Evolutionary conservation across 2,113 vertebrate species (phyloP).

Genomic region (Eleginops maclovinus): DNA sequence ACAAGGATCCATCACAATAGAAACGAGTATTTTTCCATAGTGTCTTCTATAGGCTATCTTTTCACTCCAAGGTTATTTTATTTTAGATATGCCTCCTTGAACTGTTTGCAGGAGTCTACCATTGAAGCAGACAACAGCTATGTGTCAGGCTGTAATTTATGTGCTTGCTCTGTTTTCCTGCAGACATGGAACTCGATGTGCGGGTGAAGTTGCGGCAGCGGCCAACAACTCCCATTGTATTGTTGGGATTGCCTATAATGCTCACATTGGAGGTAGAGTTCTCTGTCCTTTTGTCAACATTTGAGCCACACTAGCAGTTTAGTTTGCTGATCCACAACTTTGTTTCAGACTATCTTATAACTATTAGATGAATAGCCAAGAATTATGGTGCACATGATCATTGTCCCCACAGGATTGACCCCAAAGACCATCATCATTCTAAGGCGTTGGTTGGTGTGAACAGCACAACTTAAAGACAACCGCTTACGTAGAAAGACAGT

Average conservation of each 20-base stretch:
- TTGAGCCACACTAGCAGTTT: not conserved
- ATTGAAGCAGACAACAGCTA: not conserved
- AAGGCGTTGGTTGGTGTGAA: not conserved
- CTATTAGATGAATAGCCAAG: not conserved
- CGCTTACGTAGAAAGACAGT: no score
- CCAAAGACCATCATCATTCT: not conserved
- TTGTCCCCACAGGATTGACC: not conserved
- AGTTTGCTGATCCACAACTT: not conserved
- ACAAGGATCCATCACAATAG: not conserved
- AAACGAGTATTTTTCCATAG: not conserved
- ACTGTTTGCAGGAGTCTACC: not conserved
- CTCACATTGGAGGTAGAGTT: slow-evolving; percentile 91
- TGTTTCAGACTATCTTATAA: not conserved
- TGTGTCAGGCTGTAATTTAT: not conserved
- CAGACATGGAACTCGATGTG: slow-evolving; percentile 94
- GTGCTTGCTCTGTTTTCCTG: slow-evolving; percentile 25
- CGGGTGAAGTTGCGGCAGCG: slow-evolving; percentile 91
- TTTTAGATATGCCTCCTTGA: not conserved
- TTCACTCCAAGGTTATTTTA: not conserved
- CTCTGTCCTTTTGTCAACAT: not conserved
- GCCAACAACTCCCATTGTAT: slow-evolving; percentile 95
- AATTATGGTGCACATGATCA: not conserved
- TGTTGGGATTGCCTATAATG: slow-evolving; percentile 93
- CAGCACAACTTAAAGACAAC: no score
- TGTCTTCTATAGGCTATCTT: not conserved